Base-by-base conservation (phyloP, 2,113 vertebrate species). In the Rhegmatorhina hoffmannsi region DNA sequence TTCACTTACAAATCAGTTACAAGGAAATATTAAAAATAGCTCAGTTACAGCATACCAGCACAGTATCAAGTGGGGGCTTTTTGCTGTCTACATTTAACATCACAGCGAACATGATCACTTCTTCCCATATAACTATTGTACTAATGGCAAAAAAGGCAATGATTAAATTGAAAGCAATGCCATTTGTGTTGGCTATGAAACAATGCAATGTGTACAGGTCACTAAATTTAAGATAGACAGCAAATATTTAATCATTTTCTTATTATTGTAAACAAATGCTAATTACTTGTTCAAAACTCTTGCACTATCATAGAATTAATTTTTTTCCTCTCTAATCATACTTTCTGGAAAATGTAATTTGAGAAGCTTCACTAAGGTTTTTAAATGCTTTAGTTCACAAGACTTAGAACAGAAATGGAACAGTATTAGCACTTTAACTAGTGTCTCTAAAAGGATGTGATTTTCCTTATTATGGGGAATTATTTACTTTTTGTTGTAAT, bases 1-100 rank as follows among this genome's bases (percentile, higher is more conserved):
- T 99, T 98, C 98, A 98, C 98, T 99, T 98, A 98, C 98, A 98
- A 99, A 99, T 99, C 98, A 98, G 98, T 98, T 99, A 98, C 98
- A 98, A 98, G 98, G 98, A 98, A 98, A 98, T 98, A 99, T 99
- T 98, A 99, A 98, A 99, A 99, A 99, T 99, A 99, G 98, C 98
- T 98, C 96, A 38, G 97, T 98, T 98, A 98, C 97, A 98, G 98
- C 98, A 98, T 97, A 97, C 97, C 97, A 98, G 98, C 97, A 98
- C 97, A 97, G 98, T 97, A 98, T 98, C 98, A 98, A 98, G 98
- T 98, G 98, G 98, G 98, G 96, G 97, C 97, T 98, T 98, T 98
- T 98, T 98, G 97, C 98, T 98, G 98, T 97, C 98, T 98, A 96
- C 97, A 96, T 95, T 97, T 97, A 98, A 97, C 97, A 97, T 97